Conservation (phyloP, 2,113 vertebrate genomes). For the Desmodus rotundus region DNA sequence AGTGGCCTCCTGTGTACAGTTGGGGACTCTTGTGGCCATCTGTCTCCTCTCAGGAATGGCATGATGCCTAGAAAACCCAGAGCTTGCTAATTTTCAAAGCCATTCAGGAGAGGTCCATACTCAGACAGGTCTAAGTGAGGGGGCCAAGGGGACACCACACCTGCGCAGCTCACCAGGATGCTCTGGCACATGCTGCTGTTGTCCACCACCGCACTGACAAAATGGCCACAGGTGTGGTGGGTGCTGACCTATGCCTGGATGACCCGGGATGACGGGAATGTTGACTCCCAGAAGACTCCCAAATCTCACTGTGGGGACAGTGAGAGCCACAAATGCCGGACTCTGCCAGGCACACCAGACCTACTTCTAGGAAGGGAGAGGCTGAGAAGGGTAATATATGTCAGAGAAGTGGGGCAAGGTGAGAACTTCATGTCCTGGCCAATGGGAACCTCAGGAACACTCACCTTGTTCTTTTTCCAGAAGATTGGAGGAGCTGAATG, state of each 20-base stretch:
- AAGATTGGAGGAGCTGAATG: background rate
- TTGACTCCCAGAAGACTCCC: background rate
- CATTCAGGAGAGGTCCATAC: background rate
- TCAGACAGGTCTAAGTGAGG: background rate
- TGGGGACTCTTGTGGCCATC: background rate
- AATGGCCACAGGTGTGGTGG: background rate
- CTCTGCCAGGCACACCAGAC: background rate
- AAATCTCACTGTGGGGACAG: background rate
- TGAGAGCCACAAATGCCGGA: background rate
- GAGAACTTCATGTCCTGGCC: background rate
- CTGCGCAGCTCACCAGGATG: background rate
- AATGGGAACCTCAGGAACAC: background rate
- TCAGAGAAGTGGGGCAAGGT: background rate
- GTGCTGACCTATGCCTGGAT: background rate
- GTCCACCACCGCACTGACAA: conserved; percentile 85
- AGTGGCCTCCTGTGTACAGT: background rate
- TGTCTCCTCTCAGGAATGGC: background rate
- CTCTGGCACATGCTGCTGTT: conserved; percentile 75
- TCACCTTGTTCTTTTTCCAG: background rate
- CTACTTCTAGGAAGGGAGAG: background rate
- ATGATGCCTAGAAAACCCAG: background rate
- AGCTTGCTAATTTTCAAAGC: background rate
- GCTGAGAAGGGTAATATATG: too few relatives aligned
- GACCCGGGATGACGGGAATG: background rate
- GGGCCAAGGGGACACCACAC: conserved; percentile 65